A percentile compares a stretch with the other conserved stretches of the same genome.
These are phyloP conservation scores for Cyrtonyx montezumae DNA, from an alignment of 2,113 vertebrate genomes.

Conservation along the genomic window DNA sequence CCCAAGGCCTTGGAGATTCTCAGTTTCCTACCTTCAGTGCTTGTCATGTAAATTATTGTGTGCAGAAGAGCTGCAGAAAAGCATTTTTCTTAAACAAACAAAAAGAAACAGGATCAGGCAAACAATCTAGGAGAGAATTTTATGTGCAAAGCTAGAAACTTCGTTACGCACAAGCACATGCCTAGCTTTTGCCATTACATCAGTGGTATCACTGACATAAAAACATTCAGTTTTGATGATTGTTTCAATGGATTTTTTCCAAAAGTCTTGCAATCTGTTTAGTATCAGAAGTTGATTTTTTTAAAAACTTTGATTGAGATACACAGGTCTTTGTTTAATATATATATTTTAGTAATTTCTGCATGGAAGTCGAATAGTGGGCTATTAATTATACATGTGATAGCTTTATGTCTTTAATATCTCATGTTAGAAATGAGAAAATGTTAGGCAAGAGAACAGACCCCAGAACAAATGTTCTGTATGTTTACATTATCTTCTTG, in stretches of 20 bases:
- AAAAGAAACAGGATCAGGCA: background rate
- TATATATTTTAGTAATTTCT: background rate
- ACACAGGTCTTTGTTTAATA: background rate
- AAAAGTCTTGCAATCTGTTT: background rate
- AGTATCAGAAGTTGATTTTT: background rate
- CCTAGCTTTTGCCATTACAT: background rate
- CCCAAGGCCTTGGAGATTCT: background rate
- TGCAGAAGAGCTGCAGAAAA: background rate
- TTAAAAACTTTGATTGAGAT: background rate
- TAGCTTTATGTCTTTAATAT: background rate
- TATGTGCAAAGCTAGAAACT: background rate
- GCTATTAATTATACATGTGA: background rate
- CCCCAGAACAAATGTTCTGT: background rate
- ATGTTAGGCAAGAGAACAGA: background rate
- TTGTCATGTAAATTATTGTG: background rate
- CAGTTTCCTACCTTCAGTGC: background rate
- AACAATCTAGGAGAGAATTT: background rate
- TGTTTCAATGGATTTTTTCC: background rate
- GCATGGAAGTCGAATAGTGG: background rate
- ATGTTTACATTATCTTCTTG: background rate
- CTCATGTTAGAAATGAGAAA: background rate
- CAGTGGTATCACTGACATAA: background rate
- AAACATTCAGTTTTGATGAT: slow-evolving; percentile 7
- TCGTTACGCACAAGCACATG: background rate
- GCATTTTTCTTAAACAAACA: background rate